A percentile compares a stretch with the other conserved stretches of the same genome.
Evolutionary conservation across 2,113 vertebrate genomes (phyloP).

Genomic region (Amphiprion ocellaris): DNA sequence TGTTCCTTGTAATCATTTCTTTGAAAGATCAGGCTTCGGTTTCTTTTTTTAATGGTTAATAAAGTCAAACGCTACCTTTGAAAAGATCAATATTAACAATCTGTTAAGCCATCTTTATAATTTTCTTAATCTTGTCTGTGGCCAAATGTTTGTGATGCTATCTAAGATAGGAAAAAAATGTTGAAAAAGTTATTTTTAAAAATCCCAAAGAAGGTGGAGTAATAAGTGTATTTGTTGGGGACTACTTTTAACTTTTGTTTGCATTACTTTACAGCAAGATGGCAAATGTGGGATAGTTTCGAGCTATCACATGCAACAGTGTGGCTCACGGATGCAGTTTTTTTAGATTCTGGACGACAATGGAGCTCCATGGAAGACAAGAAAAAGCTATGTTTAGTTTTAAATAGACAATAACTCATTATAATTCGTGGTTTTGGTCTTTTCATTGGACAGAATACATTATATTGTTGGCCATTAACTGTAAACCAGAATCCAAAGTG

Average conservation of each 20-base stretch:
- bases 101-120: neutral
- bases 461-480: neutral
- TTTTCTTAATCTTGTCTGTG: neutral
- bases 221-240: neutral
- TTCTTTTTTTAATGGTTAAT: neutral
- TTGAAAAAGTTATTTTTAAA: too few species aligned
- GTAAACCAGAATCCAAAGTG: neutral
- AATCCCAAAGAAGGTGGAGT: too few species aligned
- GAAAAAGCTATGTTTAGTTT: neutral
- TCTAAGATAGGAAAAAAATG: neutral
- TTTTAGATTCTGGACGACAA: too few species aligned
- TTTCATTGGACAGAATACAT: neutral
- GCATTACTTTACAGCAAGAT: neutral
- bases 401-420: too few species aligned
- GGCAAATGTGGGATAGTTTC: neutral
- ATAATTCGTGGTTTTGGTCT: neutral
- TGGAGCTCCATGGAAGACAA: neutral
- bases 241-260: neutral
- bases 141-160: neutral
- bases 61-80: neutral
- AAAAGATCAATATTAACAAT: neutral
- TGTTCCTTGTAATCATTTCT: neutral
- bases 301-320: neutral
- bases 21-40: neutral
- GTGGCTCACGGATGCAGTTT: too few species aligned